Percentiles rank a stretch among this genome's conserved stretches.
phyloP scores from a whole-genome alignment of 2,113 vertebrate genomes.

The Pseudorhombus dupliciocellatus region DNA sequence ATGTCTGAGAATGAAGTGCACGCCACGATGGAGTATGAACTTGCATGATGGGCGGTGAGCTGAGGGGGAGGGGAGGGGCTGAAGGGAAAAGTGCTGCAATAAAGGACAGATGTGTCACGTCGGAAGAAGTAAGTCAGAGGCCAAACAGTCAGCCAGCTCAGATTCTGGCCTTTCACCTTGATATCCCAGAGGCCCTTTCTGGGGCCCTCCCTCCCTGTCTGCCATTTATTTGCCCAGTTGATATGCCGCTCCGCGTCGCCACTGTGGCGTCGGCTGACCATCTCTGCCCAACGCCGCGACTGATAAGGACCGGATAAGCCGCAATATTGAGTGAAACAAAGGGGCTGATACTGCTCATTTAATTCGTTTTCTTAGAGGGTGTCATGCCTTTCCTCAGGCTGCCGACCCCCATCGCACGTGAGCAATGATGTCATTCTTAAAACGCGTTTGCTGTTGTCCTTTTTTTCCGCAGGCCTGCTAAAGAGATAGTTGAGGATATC shows the following conservation, averaged over 20 bases:
- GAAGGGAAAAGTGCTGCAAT: constrained; percentile 33
- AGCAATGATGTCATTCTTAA: constrained; percentile 53
- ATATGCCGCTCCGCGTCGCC: constrained; percentile 43
- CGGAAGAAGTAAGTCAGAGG: constrained; percentile 50
- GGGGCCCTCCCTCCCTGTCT: constrained; percentile 22
- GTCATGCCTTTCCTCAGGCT: constrained; percentile 1
- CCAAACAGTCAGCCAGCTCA: constrained; percentile 35
- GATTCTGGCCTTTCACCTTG: constrained; percentile 48
- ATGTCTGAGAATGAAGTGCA: constrained; percentile 2
- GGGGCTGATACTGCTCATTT: constrained; percentile 19
- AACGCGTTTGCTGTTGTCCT: neutral
- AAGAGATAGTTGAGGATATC: constrained; percentile 82
- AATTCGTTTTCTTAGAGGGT: neutral
- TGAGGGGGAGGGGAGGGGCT: constrained; percentile 6
- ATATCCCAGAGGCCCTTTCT: constrained; percentile 21
- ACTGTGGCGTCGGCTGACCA: constrained; percentile 47
- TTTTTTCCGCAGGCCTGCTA: constrained; percentile 71
- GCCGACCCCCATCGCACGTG: neutral
- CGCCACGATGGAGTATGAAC: constrained; percentile 5
- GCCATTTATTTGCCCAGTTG: constrained; percentile 54
- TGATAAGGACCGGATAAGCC: constrained; percentile 63
- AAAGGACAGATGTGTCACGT: constrained; percentile 48
- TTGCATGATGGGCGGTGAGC: constrained; percentile 3
- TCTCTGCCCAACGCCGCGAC: constrained; percentile 11
- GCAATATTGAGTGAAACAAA: constrained; percentile 38